Percentiles rank a stretch among this genome's conserved stretches.
These are phyloP conservation scores for Sebastolobus alascanus DNA, from an alignment of 2,797 vertebrate genomes.

Conservation along the genomic window DNA sequence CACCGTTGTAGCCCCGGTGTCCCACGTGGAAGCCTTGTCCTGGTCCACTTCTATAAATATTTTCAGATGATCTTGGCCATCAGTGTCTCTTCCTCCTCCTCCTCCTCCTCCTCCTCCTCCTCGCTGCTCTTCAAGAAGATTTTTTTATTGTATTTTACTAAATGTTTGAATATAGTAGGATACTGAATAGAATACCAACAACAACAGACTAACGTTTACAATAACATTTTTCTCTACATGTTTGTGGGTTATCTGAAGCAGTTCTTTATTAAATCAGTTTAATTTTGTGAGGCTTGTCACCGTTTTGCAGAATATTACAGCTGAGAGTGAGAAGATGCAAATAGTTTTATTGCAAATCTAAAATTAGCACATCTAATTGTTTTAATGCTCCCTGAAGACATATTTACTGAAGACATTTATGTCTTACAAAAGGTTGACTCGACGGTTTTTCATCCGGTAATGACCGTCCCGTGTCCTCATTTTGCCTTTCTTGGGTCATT, in stretches of 20 bases:
- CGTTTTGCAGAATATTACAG: not conserved
- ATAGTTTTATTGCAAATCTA: not conserved
- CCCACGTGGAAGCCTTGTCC: constrained; percentile 63
- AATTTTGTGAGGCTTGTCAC: not conserved
- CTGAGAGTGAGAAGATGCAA: not conserved
- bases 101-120: constrained; percentile 21
- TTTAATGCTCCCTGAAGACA: constrained; percentile 30
- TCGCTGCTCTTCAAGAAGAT: constrained; percentile 25
- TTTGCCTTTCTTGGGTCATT: constrained; percentile 57
- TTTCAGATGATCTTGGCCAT: constrained; percentile 64
- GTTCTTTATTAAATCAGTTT: constrained; percentile 2
- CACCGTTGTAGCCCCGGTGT: constrained; percentile 49
- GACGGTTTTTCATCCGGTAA: constrained; percentile 43
- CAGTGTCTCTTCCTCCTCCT: constrained; percentile 8
- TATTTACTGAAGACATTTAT: constrained; percentile 13
- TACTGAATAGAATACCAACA: not conserved
- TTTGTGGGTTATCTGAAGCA: not conserved
- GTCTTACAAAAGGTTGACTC: constrained; percentile 46
- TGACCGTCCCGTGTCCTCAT: constrained; percentile 56
- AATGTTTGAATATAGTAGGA: not conserved
- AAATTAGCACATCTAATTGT: constrained; percentile 20
- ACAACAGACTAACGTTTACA: not conserved
- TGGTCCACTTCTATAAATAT: constrained; percentile 73
- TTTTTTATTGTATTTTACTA: constrained; percentile 14
- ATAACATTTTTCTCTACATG: not conserved